These are phyloP conservation scores for Lasioglossum figueresi DNA, from an alignment of 2,888 invertebrate genomes.

Conservation along the genomic window DNA sequence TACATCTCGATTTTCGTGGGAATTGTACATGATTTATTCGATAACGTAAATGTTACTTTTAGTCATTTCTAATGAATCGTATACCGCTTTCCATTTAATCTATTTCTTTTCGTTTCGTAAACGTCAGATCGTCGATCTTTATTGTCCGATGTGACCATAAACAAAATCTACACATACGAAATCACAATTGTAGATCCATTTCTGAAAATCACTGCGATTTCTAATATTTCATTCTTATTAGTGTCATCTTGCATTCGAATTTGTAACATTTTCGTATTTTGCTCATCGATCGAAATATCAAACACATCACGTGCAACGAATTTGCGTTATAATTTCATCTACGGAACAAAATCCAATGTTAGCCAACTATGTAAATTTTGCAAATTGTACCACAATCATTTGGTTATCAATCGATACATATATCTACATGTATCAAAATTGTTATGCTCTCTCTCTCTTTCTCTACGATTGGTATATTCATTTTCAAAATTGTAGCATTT, in stretches of 20 bases:
- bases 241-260: slow-evolving; percentile 31
- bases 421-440: neutral
- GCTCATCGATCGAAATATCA: slow-evolving; percentile 19
- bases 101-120: slow-evolving; percentile 6
- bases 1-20: slow-evolving; percentile 43
- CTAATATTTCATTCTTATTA: slow-evolving; percentile 27
- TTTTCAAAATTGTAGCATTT: neutral
- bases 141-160: slow-evolving; percentile 2
- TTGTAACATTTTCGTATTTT: slow-evolving; percentile 31
- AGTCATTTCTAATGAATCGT: slow-evolving; percentile 32
- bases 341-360: neutral
- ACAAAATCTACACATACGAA: slow-evolving; percentile 13
- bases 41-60: slow-evolving; percentile 40
- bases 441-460: neutral
- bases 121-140: slow-evolving; percentile 8
- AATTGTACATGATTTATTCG: slow-evolving; percentile 59
- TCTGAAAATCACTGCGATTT: slow-evolving; percentile 24
- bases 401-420: neutral
- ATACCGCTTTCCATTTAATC: slow-evolving; percentile 18
- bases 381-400: neutral
- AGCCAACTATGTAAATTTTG: neutral
- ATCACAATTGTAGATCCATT: neutral
- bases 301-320: slow-evolving; percentile 42
- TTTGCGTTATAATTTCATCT: neutral
- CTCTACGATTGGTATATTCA: neutral